Conservation (phyloP, 2,888 invertebrate species). For the Dinocampus coccinellae region DNA sequence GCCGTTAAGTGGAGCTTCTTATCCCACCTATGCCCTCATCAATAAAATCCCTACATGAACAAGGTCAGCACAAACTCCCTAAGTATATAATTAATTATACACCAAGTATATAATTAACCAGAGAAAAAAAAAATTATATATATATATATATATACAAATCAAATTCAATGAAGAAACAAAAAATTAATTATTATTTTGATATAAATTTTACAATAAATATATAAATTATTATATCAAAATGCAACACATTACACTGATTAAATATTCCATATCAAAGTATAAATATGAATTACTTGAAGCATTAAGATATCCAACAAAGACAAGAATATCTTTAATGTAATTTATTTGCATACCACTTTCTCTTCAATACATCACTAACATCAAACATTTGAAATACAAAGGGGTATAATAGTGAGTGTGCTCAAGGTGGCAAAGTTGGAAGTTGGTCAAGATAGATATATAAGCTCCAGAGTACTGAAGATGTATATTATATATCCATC, state of each 20-base stretch:
- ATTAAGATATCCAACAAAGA: background rate
- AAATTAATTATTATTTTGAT: too few relatives aligned
- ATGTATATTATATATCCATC: background rate
- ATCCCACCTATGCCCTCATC: slow-evolving; percentile 20
- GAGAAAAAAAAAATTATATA: background rate
- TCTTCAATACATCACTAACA: background rate
- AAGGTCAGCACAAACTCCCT: background rate
- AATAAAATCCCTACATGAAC: background rate
- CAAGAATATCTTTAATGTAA: slow-evolving; percentile 5
- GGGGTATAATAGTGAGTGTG: background rate
- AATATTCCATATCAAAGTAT: too few relatives aligned
- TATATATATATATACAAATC: too few relatives aligned
- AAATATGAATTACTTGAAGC: too few relatives aligned
- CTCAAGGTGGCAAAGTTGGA: background rate
- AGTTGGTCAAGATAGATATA: slow-evolving; percentile 10
- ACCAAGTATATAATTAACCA: too few relatives aligned
- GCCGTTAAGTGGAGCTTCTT: slow-evolving; percentile 24
- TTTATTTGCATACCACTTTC: background rate
- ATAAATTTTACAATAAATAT: too few relatives aligned
- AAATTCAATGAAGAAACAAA: too few relatives aligned
- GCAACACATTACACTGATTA: too few relatives aligned
- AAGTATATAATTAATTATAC: background rate
- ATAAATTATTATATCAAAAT: too few relatives aligned
- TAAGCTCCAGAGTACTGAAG: background rate
- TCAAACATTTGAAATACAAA: background rate